Base-by-base conservation (phyloP, 2,888 invertebrate species). In the Leptarthrus brevirostris region DNA sequence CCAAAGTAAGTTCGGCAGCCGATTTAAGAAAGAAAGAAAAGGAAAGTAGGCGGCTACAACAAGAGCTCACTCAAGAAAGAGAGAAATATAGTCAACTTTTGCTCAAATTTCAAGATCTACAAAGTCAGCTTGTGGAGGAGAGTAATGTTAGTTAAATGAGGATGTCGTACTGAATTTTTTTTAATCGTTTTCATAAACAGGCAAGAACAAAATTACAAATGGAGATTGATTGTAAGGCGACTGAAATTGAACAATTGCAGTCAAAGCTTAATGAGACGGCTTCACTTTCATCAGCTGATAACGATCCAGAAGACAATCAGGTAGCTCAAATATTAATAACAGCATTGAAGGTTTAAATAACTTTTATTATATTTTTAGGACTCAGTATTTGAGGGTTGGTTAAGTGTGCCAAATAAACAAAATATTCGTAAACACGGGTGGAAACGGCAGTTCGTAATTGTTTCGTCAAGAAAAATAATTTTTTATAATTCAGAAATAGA, bases 221-320 rank as follows among this genome's bases (percentile, higher is more conserved):
- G 97, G 98, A 98, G 87, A 89, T 97, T 76, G 97, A 97, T 86
- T 94, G 95, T 81, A 98, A 97, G 85, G 97, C 98, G 83, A 95
- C 93, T 0, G 97, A 98, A 86, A 95, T 98, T 77, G 97, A 98
- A 86, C 94, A 95, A 82, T 86, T 97, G 52, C 93, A 93, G 82
- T 92, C 94, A 84, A 95, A 95, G 83, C 86, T 97, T 71, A 91
- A 92, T 3, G 97, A 97, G 86, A 95, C 96, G 0, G 94, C 95
- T 0, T 96, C 96, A 2, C 89, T 97, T 76, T 95, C 95, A 76
- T 96, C 96, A 10, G 93, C 94, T 3, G 95, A 95, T 82, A 93
- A 93, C 71, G 95, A 95, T 80, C 91, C 90, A 75, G 93, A 93
- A 81, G 92, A 89, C 83, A 83, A 83, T 82, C 89, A 89, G 80